Evolutionary conservation across 2,797 vertebrate species (phyloP).

Genomic region (Gambusia yucatana): DNA sequence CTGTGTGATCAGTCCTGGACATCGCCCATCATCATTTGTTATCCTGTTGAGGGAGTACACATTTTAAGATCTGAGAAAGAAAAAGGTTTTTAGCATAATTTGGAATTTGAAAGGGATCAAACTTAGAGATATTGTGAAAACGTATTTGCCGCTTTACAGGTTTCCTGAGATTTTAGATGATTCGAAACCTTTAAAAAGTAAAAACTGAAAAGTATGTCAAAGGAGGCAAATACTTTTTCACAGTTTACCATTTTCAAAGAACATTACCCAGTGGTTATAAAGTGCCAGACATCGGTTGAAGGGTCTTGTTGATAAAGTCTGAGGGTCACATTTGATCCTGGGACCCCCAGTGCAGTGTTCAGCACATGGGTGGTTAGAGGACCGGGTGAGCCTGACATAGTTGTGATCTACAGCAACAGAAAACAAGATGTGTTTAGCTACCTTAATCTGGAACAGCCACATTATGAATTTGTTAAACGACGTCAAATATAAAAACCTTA

Average conservation of each 20-base stretch:
- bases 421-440: not conserved
- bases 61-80: not conserved
- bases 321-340: constrained; percentile 75
- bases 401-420: constrained; percentile 51
- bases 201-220: not conserved
- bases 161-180: not conserved
- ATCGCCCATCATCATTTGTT: constrained; percentile 87
- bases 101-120: not conserved
- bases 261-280: constrained; percentile 76
- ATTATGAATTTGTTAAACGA: not conserved
- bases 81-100: not conserved
- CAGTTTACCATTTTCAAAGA: not conserved
- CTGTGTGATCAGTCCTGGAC: constrained; percentile 77
- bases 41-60: constrained; percentile 62
- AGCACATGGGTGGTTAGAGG: constrained; percentile 83
- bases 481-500: not conserved
- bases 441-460: constrained; percentile 4
- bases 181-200: no score
- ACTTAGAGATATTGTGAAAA: not conserved
- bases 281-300: constrained; percentile 64
- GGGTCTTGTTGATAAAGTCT: constrained; percentile 70
- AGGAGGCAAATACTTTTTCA: not conserved
- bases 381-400: constrained; percentile 71
- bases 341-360: constrained; percentile 76
- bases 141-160: not conserved